These are phyloP conservation scores for Hypanus sabinus DNA, from an alignment of 2,113 vertebrate genomes.

Conservation along the genomic window DNA sequence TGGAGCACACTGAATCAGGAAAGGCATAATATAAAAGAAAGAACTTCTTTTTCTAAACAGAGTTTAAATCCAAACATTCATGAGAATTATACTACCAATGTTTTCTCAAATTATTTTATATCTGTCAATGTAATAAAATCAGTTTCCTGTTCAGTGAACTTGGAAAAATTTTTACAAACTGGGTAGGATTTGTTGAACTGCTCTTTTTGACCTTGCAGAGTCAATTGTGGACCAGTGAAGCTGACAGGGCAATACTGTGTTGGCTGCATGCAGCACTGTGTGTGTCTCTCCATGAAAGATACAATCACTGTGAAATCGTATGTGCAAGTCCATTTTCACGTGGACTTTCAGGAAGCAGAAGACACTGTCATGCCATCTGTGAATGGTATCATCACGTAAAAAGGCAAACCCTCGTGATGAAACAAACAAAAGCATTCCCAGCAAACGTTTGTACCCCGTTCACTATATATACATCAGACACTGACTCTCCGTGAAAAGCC, in stretches of 20 bases:
- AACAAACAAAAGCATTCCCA: not conserved
- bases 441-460: not conserved
- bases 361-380: not conserved
- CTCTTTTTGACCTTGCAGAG: conserved; percentile 14
- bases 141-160: not conserved
- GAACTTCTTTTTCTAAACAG: not conserved
- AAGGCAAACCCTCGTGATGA: not conserved
- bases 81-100: not conserved
- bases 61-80: not conserved
- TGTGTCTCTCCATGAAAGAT: not conserved
- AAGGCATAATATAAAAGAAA: not conserved
- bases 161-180: not conserved
- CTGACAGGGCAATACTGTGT: not conserved
- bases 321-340: not conserved
- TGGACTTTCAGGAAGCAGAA: not conserved
- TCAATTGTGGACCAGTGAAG: not conserved
- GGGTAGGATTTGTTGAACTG: not conserved
- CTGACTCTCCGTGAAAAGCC: not conserved
- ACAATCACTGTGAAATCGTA: not conserved
- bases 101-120: not conserved
- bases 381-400: not conserved
- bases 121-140: not conserved
- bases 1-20: not conserved
- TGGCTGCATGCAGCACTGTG: not conserved
- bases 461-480: not conserved